Percentiles rank a stretch among this genome's conserved stretches.
These are phyloP conservation scores for Stenodera caucasica DNA, from an alignment of 2,888 invertebrate species.

Conservation along the genomic window DNA sequence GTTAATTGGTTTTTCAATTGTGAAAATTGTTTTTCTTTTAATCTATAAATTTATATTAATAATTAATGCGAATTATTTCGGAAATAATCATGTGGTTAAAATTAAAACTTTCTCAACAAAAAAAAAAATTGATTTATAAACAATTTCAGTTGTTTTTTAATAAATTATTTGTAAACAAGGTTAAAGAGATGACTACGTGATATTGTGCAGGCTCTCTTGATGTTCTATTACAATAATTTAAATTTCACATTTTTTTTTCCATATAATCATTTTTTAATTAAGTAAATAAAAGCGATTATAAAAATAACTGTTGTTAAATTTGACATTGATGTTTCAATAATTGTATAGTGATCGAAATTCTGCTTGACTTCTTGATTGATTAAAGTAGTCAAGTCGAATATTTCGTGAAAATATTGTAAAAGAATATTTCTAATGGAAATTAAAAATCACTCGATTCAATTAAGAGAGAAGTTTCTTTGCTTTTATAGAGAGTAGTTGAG, in stretches of 20 bases:
- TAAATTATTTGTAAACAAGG: slow-evolving; percentile 5
- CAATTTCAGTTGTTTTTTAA: background rate
- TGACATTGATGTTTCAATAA: background rate
- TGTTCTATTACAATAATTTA: background rate
- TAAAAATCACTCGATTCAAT: background rate
- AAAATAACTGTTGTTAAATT: background rate
- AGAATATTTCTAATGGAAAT: background rate
- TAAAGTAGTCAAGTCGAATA: no score
- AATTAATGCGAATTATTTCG: no score
- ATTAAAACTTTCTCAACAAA: no score
- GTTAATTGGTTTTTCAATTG: no score
- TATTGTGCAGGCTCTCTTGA: background rate
- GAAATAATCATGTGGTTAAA: background rate
- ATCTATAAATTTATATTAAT: no score
- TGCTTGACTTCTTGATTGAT: no score
- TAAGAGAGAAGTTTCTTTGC: background rate
- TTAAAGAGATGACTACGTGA: slow-evolving; percentile 10
- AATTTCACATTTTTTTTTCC: background rate
- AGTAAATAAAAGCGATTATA: background rate
- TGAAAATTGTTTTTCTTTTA: no score
- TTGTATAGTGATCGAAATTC: background rate
- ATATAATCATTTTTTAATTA: background rate
- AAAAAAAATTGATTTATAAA: background rate
- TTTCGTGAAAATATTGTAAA: no score
- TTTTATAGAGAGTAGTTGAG: background rate